Conservation (phyloP, 2,113 vertebrate species). For the Etia nguti region DNA sequence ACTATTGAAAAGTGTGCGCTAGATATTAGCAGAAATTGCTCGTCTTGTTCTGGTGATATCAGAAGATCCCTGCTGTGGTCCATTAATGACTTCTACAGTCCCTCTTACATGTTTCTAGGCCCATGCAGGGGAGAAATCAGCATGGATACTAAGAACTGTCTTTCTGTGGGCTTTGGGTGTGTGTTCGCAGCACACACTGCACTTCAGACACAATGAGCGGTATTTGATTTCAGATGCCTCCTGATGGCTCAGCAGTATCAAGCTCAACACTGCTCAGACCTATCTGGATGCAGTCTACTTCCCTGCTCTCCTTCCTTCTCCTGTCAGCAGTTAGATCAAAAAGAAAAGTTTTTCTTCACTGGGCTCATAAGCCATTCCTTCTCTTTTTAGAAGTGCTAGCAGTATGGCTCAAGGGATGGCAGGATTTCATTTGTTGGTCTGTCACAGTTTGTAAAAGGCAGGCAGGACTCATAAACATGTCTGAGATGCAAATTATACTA, state of each 20-base stretch:
- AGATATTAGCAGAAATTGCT: neutral
- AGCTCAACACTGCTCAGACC: neutral
- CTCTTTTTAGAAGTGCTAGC: neutral
- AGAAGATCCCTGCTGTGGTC: neutral
- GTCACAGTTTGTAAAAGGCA: neutral
- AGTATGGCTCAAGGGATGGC: neutral
- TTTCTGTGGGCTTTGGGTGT: neutral
- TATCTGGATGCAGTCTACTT: neutral
- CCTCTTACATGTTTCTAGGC: neutral
- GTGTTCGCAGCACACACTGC: neutral
- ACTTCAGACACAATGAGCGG: neutral
- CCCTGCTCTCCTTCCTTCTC: neutral
- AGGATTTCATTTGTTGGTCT: neutral
- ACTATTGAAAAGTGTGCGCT: neutral
- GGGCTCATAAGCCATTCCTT: neutral
- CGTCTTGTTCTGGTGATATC: neutral
- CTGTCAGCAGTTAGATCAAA: neutral
- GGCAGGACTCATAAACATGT: neutral
- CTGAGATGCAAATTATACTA: neutral
- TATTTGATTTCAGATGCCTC: slow-evolving; percentile 20
- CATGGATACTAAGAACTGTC: neutral
- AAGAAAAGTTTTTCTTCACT: neutral
- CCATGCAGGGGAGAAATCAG: neutral
- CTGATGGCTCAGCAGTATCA: neutral
- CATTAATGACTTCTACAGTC: neutral